Evolutionary conservation across 2,888 invertebrate genomes (phyloP), one percentile per base, ranked within the genome.

Genomic region (Cheilosia pagana): DNA sequence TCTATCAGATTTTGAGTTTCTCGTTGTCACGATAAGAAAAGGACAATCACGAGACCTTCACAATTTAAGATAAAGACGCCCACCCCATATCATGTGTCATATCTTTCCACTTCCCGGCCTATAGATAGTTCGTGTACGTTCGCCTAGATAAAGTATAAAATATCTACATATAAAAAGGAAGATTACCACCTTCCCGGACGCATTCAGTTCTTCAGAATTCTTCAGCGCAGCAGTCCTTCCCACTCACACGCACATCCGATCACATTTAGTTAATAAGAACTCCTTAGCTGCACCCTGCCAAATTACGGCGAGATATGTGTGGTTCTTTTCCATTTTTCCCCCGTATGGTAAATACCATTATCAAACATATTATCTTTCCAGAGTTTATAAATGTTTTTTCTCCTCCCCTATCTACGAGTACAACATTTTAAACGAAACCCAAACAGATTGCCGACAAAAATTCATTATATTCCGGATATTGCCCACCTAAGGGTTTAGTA

Each of bases 341-440:
- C 16, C 35, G 23, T 90, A 90, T 89, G 90, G 90, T 91, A 91
- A 91, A 91, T 90, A 91, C 88, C 89, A 90, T 91, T 91, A 91
- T 91, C 91, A 91, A 90, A 89, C 89, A 89, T 89, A 91, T 91
- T 91, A 91, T 91, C 91, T 91, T 88, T 88, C 89, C 90, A 90
- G 88, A 89, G 90, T 89, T 89, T 55, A 57, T 65, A 74, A 74
- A 25, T 67, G 63, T 63, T 45, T 63, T 45, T 71, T 77, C 67
- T 71, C 53, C 25, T 82, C 59, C 79, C 74, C 35, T 35, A 35
- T 35, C 35, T 35, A 10, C 35, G 35, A 35, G 1, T 74, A 62
- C 28, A 68, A 41, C 53, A 75, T 10, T 65, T 71, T 60, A 65
- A 60, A 55, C 41, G 62, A 75, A 75, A 10, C 35, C 35, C 35